These are phyloP conservation scores for Hedychridium roseum DNA, from an alignment of 2,888 invertebrate species.

Conservation along the genomic window DNA sequence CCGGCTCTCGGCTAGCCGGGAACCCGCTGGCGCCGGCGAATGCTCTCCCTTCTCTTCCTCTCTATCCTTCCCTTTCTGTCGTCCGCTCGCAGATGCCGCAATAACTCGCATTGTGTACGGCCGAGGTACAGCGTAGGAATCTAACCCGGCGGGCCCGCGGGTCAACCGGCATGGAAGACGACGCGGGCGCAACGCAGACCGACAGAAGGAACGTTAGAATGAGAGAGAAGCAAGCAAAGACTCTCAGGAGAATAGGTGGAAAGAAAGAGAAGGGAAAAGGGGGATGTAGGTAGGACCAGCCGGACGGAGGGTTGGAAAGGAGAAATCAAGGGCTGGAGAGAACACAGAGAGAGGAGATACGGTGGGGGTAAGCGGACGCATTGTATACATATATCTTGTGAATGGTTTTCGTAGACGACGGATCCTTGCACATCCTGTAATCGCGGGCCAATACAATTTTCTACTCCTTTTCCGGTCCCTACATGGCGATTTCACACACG, in stretches of 20 bases:
- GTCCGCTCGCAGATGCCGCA: slow-evolving; percentile 50
- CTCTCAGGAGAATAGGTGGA: too few relatives aligned
- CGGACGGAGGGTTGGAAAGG: slow-evolving; percentile 24
- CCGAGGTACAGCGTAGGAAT: slow-evolving; percentile 55
- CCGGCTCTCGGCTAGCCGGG: slow-evolving; percentile 18
- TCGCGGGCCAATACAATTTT: too few relatives aligned
- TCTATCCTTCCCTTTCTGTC: too few relatives aligned
- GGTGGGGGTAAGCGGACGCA: too few relatives aligned
- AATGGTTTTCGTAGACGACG: too few relatives aligned
- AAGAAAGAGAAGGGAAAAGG: slow-evolving; percentile 4
- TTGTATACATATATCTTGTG: too few relatives aligned
- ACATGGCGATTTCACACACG: too few relatives aligned
- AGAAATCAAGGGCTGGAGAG: too few relatives aligned
- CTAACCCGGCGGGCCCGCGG: slow-evolving; percentile 60
- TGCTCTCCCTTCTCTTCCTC: slow-evolving; percentile 41
- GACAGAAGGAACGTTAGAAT: slow-evolving; percentile 10
- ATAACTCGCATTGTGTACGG: slow-evolving; percentile 63
- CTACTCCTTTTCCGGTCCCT: too few relatives aligned
- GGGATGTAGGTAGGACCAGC: slow-evolving; percentile 23
- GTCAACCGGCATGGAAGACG: slow-evolving; percentile 52
- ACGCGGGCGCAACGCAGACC: slow-evolving; percentile 28
- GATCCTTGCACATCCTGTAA: too few relatives aligned
- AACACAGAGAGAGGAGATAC: too few relatives aligned
- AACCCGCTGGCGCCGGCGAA: slow-evolving; percentile 55
- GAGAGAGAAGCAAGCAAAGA: too few relatives aligned